Evolutionary conservation across 1,140 invertebrate genomes (phyloP), one percentile per base, ranked within the genome.

Genomic region (Drosophila lacteicornis): DNA sequence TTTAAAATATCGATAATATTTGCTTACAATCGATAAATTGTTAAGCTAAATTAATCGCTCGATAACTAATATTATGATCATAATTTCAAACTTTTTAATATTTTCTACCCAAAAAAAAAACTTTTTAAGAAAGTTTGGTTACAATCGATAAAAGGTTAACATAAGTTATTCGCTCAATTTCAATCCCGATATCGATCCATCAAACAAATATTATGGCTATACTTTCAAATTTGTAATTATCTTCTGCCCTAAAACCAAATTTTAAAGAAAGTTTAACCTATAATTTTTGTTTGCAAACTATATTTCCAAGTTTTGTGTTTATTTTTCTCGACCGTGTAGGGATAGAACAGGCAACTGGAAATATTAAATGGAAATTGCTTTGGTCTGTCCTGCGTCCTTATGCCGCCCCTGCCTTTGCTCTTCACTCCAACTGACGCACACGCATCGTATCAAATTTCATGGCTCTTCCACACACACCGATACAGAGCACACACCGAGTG

Each of bases 391-490:
- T 42, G 56, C 9, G 69, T 61, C 67, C 47, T 51, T 67, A 33
- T 51, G 7, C 66, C 56, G 22, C 46, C 38, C 43, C 53, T 27
- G 42, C 30, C 33, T 30, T 17, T 30, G 40, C 53, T 63, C 67
- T 67, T 50, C 61, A 67, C 45, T 40, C 61, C 61, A 69, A 43
- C 67, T 76, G 68, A 90, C 76, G 80, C 68, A 73, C 76, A 59
- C 75, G 81, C 79, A 81, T 88, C 77, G 81, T 90, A 88, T 88
- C 84, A 79, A 88, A 88, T 88, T 88, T 88, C 84, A 88, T 84
- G 84, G 78, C 85, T 79, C 78, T 87, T 67, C 75, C 69, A 82
- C 76, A 56, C 68, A 69, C 59, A 67, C 42, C 19, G 43, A 62
- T 47, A 49, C 45, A 30, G 22, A 25, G 19, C 15, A 53, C 59